Conservation (phyloP, 2,888 invertebrate species). For the Sericinus montela region DNA sequence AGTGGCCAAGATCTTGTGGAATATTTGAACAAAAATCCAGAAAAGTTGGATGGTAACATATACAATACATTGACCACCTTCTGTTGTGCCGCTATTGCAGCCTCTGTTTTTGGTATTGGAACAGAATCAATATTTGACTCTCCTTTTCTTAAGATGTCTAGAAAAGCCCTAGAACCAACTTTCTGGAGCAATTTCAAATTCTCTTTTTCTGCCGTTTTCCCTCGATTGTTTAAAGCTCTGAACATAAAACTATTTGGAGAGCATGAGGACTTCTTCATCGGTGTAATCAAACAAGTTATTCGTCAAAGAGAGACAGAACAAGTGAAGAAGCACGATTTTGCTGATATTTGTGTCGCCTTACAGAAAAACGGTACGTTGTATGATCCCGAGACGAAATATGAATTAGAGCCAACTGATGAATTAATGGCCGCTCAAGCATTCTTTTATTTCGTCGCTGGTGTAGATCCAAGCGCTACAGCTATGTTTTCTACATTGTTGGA, state of each 20-base stretch:
- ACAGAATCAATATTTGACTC: constrained; percentile 47
- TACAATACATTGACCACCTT: constrained; percentile 36
- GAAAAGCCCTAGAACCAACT: constrained; percentile 29
- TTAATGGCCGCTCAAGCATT: constrained; percentile 49
- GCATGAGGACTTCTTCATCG: constrained; percentile 28
- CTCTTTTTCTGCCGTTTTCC: constrained; percentile 25
- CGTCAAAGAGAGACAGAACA: constrained; percentile 17
- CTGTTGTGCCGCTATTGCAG: constrained; percentile 45
- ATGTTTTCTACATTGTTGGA: constrained; percentile 45
- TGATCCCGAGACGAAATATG: constrained; percentile 39
- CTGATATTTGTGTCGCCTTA: constrained; percentile 25
- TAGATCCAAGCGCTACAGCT: constrained; percentile 48
- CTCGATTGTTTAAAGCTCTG: constrained; percentile 24
- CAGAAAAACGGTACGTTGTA: constrained; percentile 35
- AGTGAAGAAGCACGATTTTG: constrained; percentile 28
- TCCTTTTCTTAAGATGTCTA: constrained; percentile 41
- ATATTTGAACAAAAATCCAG: constrained; percentile 31
- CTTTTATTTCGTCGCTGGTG: constrained; percentile 54
- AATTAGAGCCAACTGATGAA: constrained; percentile 47
- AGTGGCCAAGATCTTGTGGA: constrained; percentile 47
- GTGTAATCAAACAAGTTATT: constrained; percentile 25
- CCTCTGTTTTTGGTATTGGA: constrained; percentile 57
- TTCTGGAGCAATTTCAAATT: constrained; percentile 34
- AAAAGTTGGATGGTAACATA: constrained; percentile 27
- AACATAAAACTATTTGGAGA: constrained; percentile 25